These are phyloP conservation scores for Orchesella flavescens DNA, from an alignment of 2,888 invertebrate genomes.

Conservation along the genomic window DNA sequence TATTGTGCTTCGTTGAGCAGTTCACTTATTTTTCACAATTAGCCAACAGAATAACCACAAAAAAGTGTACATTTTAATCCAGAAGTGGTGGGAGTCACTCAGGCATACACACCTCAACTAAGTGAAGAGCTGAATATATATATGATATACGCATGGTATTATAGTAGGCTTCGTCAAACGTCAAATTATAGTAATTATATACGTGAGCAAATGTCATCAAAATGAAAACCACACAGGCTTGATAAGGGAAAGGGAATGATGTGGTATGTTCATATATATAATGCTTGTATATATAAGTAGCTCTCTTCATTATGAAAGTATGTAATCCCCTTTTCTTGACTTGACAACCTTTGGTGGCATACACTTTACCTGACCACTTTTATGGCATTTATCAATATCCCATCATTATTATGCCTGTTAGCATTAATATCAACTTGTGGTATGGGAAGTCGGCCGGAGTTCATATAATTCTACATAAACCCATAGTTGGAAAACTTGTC, in stretches of 20 bases:
- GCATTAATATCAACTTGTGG: conserved; percentile 1
- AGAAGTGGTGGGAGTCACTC: background rate
- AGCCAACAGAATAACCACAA: too few relatives aligned
- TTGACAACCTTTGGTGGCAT: background rate
- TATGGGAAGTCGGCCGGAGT: conserved; percentile 36
- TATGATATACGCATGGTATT: too few relatives aligned
- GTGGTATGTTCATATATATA: conserved; percentile 35
- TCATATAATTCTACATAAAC: conserved; percentile 5
- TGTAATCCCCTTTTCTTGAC: conserved; percentile 34
- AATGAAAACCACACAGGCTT: background rate
- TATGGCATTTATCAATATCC: conserved; percentile 52
- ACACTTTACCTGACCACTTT: conserved; percentile 42
- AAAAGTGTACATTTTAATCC: background rate
- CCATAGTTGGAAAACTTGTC: conserved; percentile 36
- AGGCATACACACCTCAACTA: background rate
- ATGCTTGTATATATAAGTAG: background rate
- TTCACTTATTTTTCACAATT: too few relatives aligned
- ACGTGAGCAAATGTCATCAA: background rate
- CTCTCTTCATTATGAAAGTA: conserved; percentile 1
- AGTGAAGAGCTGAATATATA: too few relatives aligned
- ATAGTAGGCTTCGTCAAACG: too few relatives aligned
- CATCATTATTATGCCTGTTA: conserved; percentile 47
- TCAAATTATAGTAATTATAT: too few relatives aligned
- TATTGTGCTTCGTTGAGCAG: background rate
- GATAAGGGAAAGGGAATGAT: conserved; percentile 12